Conservation (phyloP, 2,888 invertebrate species). For the Heteropelma amictum region DNA sequence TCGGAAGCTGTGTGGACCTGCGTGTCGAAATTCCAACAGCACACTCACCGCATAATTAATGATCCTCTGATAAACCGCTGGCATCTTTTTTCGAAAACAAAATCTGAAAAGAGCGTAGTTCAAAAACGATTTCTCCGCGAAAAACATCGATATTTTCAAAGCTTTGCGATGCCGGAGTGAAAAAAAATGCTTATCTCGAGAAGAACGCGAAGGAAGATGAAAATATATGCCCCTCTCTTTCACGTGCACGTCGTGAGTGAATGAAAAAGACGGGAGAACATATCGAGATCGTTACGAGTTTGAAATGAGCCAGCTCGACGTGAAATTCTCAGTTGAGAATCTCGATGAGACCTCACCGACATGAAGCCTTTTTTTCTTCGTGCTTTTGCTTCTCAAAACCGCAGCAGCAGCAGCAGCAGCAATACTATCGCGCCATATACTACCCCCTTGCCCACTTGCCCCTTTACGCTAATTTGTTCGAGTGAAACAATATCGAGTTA, state of each 20-base stretch:
- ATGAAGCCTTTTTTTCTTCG: no score
- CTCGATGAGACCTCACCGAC: background rate
- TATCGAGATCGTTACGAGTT: conserved; percentile 43
- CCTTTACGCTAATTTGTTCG: conserved; percentile 76
- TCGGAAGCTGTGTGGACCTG: no score
- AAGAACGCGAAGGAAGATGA: background rate
- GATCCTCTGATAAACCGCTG: no score
- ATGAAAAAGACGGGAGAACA: conserved; percentile 13
- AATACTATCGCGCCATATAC: background rate
- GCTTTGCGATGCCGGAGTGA: no score
- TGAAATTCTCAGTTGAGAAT: conserved; percentile 3
- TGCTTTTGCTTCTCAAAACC: no score
- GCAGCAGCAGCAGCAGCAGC: conserved; percentile 24
- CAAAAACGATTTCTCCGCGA: no score
- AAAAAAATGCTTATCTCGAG: no score
- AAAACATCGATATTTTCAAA: no score
- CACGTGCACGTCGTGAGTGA: conserved; percentile 18
- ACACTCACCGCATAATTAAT: no score
- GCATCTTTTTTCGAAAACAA: no score
- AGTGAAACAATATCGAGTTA: conserved; percentile 77
- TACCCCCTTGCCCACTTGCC: conserved; percentile 62
- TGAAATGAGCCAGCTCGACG: conserved; percentile 53
- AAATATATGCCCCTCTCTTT: conserved; percentile 33
- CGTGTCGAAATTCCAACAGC: no score
- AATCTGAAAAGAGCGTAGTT: no score